phyloP scores from a whole-genome alignment of 2,888 invertebrate genomes.

The Cosmorhoe ocellata region DNA sequence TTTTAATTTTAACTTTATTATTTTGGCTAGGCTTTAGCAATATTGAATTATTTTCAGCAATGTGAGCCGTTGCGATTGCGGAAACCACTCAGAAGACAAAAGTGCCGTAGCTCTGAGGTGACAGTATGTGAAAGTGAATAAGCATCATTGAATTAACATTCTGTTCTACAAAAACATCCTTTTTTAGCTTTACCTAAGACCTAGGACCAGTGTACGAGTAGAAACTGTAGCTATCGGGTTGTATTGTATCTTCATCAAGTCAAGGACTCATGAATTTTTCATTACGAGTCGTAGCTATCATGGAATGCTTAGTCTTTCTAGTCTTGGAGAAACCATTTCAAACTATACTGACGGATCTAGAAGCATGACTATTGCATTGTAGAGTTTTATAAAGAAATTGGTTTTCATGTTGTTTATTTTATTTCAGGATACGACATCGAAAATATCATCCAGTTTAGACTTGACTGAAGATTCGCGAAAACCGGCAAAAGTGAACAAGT shows the following conservation, averaged over 20 bases:
- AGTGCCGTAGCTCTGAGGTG: conserved; percentile 79
- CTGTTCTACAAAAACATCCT: conserved; percentile 11
- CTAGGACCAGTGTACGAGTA: conserved; percentile 24
- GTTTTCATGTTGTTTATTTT: background rate
- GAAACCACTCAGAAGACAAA: conserved; percentile 75
- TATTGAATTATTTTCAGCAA: conserved; percentile 67
- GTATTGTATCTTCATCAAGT: conserved; percentile 14
- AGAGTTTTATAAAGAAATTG: background rate
- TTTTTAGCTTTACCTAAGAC: conserved; percentile 9
- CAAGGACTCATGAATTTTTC: conserved; percentile 16
- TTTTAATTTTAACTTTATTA: background rate
- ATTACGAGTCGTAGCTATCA: conserved; percentile 17
- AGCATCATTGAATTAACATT: conserved; percentile 18
- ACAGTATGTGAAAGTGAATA: conserved; percentile 44
- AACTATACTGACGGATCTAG: conserved; percentile 17
- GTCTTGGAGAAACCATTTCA: conserved; percentile 18
- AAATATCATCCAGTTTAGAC: conserved; percentile 84
- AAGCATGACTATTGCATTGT: conserved; percentile 23
- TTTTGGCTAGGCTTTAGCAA: conserved; percentile 42
- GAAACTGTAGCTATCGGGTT: conserved; percentile 13
- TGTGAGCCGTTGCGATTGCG: conserved; percentile 64
- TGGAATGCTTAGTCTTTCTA: conserved; percentile 21
- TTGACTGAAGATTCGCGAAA: conserved; percentile 80
- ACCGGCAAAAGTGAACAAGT: conserved; percentile 85
- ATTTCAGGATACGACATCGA: conserved; percentile 81